phyloP scores from a whole-genome alignment of 2,113 vertebrate genomes.

The Pangasianodon hypophthalmus region DNA sequence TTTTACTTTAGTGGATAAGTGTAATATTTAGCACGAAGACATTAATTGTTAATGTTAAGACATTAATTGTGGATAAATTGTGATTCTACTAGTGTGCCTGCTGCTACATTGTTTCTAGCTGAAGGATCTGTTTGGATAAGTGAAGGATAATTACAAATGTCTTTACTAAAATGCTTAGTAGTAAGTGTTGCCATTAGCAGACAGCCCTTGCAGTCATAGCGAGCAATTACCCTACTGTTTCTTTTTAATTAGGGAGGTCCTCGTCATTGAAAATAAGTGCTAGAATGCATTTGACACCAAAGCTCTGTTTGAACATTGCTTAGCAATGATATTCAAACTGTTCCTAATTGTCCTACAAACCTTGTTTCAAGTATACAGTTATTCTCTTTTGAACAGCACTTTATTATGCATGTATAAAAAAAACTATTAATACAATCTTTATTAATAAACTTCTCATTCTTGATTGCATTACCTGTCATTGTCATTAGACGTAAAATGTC shows the following conservation, averaged over 20 bases:
- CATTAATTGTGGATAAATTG: background rate
- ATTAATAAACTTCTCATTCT: background rate
- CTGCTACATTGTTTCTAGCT: background rate
- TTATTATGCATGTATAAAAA: background rate
- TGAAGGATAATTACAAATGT: background rate
- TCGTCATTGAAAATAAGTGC: background rate
- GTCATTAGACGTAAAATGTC: background rate
- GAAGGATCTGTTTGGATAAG: background rate
- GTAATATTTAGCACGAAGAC: background rate
- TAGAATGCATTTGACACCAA: background rate
- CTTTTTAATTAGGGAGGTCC: background rate
- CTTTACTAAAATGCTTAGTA: background rate
- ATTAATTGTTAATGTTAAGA: background rate
- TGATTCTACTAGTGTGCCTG: background rate
- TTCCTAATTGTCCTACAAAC: background rate
- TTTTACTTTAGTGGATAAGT: conserved; percentile 5
- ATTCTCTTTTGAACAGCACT: conserved; percentile 23
- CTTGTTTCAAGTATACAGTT: background rate
- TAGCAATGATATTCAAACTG: background rate
- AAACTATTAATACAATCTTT: background rate
- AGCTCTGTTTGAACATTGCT: background rate
- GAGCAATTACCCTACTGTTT: background rate
- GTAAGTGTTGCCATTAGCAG: background rate
- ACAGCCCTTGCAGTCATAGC: background rate
- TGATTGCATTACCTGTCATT: background rate